phyloP scores from a whole-genome alignment of 2,888 invertebrate genomes.

The Archips xylosteana region DNA sequence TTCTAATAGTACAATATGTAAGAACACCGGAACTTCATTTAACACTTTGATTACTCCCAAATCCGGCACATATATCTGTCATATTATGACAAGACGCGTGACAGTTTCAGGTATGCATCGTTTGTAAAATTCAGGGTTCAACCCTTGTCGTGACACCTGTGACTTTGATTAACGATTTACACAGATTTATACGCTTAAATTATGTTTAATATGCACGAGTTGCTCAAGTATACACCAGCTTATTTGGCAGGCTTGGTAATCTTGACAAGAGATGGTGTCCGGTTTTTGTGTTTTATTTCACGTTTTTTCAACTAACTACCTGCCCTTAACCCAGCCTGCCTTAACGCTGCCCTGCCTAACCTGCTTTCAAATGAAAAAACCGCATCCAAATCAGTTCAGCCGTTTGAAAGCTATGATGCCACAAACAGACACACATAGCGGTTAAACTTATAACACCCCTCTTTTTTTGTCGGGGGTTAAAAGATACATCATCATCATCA shows the following conservation, averaged over 20 bases:
- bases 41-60: not conserved
- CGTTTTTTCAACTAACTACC: no score
- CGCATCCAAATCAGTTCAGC: no score
- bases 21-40: not conserved
- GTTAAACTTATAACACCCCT: no score
- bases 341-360: no score
- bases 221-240: no score
- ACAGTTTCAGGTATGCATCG: not conserved
- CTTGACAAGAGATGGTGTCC: not conserved
- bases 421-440: no score
- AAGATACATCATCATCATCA: no score
- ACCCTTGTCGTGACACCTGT: slow-evolving; percentile 14
- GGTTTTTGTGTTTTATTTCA: not conserved
- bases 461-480: no score
- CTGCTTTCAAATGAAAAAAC: no score
- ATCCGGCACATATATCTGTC: slow-evolving; percentile 4
- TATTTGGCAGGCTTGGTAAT: no score
- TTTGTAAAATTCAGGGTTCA: slow-evolving; percentile 20
- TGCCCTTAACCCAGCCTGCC: no score
- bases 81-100: not conserved
- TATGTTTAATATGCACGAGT: not conserved
- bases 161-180: slow-evolving; percentile 10
- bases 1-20: not conserved
- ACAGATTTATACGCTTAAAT: not conserved
- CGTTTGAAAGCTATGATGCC: no score